These are phyloP conservation scores for Aethina tumida DNA, from an alignment of 1,140 invertebrate genomes.

Conservation along the genomic window DNA sequence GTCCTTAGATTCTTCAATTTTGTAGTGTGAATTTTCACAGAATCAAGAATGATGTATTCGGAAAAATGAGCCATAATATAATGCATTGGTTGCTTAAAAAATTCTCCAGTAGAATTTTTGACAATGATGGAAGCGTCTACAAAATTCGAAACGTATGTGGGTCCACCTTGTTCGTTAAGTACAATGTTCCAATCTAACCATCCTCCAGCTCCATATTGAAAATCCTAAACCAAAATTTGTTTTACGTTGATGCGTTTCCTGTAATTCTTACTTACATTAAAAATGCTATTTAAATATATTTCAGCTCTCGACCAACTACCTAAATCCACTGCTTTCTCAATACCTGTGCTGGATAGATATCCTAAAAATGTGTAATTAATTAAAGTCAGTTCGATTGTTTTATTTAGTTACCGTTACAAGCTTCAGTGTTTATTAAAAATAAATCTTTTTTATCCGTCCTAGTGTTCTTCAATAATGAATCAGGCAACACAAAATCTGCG, in stretches of 20 bases:
- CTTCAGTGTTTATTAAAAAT: slow-evolving; percentile 69
- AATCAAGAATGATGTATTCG: slow-evolving; percentile 45
- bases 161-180: slow-evolving; percentile 52
- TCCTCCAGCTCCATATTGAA: slow-evolving; percentile 36
- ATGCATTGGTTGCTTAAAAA: slow-evolving; percentile 62
- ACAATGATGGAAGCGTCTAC: slow-evolving; percentile 60
- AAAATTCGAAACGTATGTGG: slow-evolving; percentile 54
- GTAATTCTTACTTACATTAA: slow-evolving; percentile 40
- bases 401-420: slow-evolving; percentile 54
- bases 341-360: background rate
- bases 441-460: slow-evolving; percentile 48
- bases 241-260: background rate
- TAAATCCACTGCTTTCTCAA: slow-evolving; percentile 39
- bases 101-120: slow-evolving; percentile 41
- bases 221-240: slow-evolving; percentile 10
- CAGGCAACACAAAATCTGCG: slow-evolving; percentile 44
- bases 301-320: slow-evolving; percentile 68
- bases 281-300: slow-evolving; percentile 57
- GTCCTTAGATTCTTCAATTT: too few species aligned
- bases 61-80: slow-evolving; percentile 59
- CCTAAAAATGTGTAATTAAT: slow-evolving; percentile 2
- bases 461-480: slow-evolving; percentile 46
- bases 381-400: too few species aligned
- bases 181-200: slow-evolving; percentile 73
- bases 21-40: slow-evolving; percentile 25